Percentiles rank a stretch among this genome's conserved stretches.
phyloP scores from a whole-genome alignment of 2,113 vertebrate genomes.

The Atractosteus spatula region DNA sequence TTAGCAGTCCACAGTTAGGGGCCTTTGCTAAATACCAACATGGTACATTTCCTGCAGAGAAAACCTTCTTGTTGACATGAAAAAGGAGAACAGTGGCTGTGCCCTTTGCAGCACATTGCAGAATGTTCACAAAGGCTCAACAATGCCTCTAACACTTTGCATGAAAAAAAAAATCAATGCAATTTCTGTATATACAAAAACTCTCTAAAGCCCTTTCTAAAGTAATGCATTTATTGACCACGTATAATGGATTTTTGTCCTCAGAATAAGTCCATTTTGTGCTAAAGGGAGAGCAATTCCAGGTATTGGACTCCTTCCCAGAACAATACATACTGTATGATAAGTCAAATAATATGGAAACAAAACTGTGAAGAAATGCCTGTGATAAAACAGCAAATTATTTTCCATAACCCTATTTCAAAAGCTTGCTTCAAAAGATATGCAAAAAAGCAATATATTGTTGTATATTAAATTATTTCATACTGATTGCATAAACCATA shows the following conservation, averaged over 20 bases:
- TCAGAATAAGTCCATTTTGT: not conserved
- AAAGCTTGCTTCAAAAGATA: too few species aligned
- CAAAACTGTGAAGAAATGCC: not conserved
- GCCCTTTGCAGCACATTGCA: not conserved
- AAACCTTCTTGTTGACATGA: conserved; percentile 1
- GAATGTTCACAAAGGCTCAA: not conserved
- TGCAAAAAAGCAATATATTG: too few species aligned
- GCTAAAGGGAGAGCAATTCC: not conserved
- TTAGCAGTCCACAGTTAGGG: not conserved
- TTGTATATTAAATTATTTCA: too few species aligned
- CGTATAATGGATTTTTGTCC: conserved; percentile 6
- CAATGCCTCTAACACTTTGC: too few species aligned
- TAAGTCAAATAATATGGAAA: not conserved
- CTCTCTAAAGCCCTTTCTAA: not conserved
- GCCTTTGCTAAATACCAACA: not conserved
- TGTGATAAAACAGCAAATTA: too few species aligned
- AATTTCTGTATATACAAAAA: conserved; percentile 1
- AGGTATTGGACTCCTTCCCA: not conserved
- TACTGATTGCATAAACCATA: too few species aligned
- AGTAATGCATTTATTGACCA: not conserved
- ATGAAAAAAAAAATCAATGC: not conserved
- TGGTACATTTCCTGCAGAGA: not conserved
- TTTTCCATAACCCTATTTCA: too few species aligned
- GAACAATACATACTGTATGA: not conserved
- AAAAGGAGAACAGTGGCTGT: not conserved